phyloP scores from a whole-genome alignment of 2,888 invertebrate species.

The Synergus japonicus region DNA sequence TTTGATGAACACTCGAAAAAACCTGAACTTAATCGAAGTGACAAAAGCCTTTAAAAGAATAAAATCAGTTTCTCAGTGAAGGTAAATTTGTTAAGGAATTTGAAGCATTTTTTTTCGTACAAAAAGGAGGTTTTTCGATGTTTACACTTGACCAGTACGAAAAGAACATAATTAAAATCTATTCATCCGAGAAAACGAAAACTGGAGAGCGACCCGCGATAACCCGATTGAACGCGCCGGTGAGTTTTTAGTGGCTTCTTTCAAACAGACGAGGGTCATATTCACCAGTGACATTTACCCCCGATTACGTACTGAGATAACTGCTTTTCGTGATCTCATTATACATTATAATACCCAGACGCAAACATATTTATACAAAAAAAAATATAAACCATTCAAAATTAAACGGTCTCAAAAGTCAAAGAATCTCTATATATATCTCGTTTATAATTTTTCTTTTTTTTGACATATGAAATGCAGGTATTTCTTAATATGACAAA shows the following conservation, averaged over 20 bases:
- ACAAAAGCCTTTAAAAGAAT: no score
- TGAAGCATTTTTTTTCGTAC: not conserved
- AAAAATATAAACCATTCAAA: not conserved
- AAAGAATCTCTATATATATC: no score
- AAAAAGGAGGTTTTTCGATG: not conserved
- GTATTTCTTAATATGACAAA: no score
- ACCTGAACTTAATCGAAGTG: no score
- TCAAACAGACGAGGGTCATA: slow-evolving; percentile 24
- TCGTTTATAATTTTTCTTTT: no score
- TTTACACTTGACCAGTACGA: not conserved
- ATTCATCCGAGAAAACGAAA: slow-evolving; percentile 20
- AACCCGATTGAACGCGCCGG: slow-evolving; percentile 28
- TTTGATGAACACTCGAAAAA: no score
- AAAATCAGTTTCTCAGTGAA: not conserved
- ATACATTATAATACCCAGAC: not conserved
- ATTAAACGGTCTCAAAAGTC: no score
- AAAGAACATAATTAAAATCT: slow-evolving; percentile 10
- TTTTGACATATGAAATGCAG: no score
- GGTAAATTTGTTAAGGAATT: not conserved
- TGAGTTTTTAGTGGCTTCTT: slow-evolving; percentile 33
- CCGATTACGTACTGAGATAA: slow-evolving; percentile 24
- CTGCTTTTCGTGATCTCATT: slow-evolving; percentile 23
- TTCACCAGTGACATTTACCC: slow-evolving; percentile 18
- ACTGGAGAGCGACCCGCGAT: slow-evolving; percentile 8
- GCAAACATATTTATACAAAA: not conserved